These are phyloP conservation scores for Porites rus DNA, from an alignment of 92 coral and sea anemone species.

Conservation along the genomic window DNA sequence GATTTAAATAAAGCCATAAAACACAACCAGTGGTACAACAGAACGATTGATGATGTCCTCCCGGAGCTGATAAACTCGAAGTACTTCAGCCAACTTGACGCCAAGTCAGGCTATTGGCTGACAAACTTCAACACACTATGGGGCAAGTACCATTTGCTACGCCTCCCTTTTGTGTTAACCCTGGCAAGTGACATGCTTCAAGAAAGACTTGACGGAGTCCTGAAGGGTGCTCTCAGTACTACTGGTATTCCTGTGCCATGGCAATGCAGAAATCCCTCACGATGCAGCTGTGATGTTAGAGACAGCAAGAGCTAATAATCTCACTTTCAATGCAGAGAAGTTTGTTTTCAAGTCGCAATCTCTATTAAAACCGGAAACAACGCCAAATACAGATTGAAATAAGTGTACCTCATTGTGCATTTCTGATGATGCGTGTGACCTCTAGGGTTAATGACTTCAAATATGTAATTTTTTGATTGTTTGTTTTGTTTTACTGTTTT, in stretches of 20 bases:
- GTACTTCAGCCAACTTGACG: background rate
- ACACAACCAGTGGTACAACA: constrained; percentile 58
- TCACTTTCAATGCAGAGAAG: too few relatives aligned
- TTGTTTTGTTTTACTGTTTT: too few relatives aligned
- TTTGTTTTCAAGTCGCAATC: background rate
- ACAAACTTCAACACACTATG: constrained; percentile 13
- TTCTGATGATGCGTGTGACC: too few relatives aligned
- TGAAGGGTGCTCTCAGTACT: background rate
- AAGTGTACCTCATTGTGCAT: too few relatives aligned
- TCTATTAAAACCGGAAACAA: too few relatives aligned
- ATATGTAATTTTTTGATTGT: too few relatives aligned
- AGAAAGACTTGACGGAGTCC: background rate
- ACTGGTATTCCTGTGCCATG: constrained; percentile 24
- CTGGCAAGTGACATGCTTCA: background rate
- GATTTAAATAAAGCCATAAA: constrained; percentile 23
- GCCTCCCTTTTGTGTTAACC: constrained; percentile 9
- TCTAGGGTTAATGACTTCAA: too few relatives aligned
- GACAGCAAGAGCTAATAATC: too few relatives aligned
- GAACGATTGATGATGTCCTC: constrained; percentile 68
- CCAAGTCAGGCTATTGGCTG: constrained; percentile 21
- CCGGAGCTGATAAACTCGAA: constrained; percentile 40
- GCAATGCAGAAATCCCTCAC: background rate
- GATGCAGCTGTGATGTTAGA: too few relatives aligned
- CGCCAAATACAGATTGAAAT: too few relatives aligned
- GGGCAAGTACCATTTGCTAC: constrained; percentile 18